A percentile compares a stretch with the other conserved stretches of the same genome.
Evolutionary conservation across 2,888 invertebrate genomes (phyloP).

Genomic region (Plebejus argus): DNA sequence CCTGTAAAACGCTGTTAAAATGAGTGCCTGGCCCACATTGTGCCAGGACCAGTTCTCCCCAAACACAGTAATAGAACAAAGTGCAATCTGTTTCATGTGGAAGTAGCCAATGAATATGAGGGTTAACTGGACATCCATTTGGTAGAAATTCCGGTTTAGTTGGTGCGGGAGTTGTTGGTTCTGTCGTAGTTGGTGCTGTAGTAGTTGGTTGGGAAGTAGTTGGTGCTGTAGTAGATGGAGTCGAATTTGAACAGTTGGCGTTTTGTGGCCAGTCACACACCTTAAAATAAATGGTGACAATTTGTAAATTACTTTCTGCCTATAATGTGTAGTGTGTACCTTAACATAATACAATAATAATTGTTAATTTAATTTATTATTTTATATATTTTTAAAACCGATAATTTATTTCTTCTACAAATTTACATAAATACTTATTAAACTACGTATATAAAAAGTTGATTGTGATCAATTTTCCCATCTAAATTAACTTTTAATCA

Average conservation of each 20-base stretch:
- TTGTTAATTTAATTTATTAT: too few relatives aligned
- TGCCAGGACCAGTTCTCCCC: constrained; percentile 54
- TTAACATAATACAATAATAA: too few relatives aligned
- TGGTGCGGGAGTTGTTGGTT: neutral
- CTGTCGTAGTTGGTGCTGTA: constrained; percentile 36
- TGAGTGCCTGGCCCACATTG: constrained; percentile 52
- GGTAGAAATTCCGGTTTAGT: constrained; percentile 47
- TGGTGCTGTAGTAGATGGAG: constrained; percentile 24
- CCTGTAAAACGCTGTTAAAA: constrained; percentile 60
- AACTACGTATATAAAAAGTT: too few relatives aligned
- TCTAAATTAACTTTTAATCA: neutral
- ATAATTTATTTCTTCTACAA: too few relatives aligned
- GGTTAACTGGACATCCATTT: constrained; percentile 65
- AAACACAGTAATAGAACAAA: constrained; percentile 65
- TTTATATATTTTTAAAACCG: too few relatives aligned
- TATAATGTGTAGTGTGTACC: neutral
- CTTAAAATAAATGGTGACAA: neutral
- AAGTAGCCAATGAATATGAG: constrained; percentile 60
- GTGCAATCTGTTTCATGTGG: constrained; percentile 59
- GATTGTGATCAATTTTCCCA: neutral
- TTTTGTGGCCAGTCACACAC: too few relatives aligned
- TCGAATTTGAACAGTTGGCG: neutral
- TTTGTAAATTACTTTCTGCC: neutral
- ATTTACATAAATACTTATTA: too few relatives aligned
- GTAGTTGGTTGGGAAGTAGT: constrained; percentile 32